These are phyloP conservation scores for Eclectus roratus DNA, from an alignment of 2,113 vertebrate species.

Conservation along the genomic window DNA sequence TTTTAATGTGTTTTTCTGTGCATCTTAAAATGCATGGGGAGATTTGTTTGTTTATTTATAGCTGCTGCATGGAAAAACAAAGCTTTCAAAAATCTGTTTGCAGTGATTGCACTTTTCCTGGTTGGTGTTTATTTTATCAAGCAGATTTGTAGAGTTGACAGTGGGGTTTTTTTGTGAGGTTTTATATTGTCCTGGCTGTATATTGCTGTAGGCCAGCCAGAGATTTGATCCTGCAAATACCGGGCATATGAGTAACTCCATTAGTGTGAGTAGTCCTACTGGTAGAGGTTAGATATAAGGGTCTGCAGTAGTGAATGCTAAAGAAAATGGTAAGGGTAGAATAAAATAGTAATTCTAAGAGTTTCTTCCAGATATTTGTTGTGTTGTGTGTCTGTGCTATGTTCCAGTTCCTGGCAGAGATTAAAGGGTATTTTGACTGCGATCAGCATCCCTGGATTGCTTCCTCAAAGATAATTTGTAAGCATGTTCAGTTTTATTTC, in stretches of 20 bases:
- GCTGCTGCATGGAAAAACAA: background rate
- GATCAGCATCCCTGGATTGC: background rate
- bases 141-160: background rate
- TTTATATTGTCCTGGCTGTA: background rate
- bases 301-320: background rate
- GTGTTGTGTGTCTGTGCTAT: background rate
- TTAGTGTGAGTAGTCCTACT: background rate
- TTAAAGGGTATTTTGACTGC: background rate
- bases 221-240: background rate
- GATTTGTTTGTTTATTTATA: slow-evolving; percentile 31
- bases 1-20: background rate
- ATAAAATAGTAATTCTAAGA: background rate
- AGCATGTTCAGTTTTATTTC: background rate
- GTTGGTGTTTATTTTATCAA: slow-evolving; percentile 12
- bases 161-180: background rate
- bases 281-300: rapidly evolving
- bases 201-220: background rate
- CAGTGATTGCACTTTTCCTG: background rate
- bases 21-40: background rate
- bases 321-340: background rate
- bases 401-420: background rate
- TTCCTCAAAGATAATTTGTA: background rate
- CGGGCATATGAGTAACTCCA: rapidly evolving
- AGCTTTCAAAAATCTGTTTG: background rate
- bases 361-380: background rate